These are phyloP conservation scores for Nyctereutes procyonoides DNA, from an alignment of 2,113 vertebrate genomes.

Conservation along the genomic window DNA sequence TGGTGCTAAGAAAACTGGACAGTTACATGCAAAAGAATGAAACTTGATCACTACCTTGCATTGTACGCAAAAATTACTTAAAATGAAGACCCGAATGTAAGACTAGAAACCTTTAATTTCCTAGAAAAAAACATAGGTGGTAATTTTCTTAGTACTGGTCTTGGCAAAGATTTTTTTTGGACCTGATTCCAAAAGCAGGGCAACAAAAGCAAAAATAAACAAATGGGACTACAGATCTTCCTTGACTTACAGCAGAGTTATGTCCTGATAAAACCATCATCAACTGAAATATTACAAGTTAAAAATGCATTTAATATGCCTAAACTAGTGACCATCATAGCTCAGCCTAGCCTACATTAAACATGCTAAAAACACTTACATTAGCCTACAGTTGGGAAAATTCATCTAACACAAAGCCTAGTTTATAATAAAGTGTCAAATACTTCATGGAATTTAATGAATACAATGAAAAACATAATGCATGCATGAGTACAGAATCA, in stretches of 20 bases:
- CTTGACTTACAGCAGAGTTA: not conserved
- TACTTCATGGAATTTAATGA: not conserved
- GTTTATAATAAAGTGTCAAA: not conserved
- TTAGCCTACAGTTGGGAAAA: not conserved
- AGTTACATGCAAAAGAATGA: not conserved
- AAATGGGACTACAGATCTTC: not conserved
- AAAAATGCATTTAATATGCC: not conserved
- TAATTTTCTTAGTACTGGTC: not conserved
- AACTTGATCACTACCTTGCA: not conserved
- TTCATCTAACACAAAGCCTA: not conserved
- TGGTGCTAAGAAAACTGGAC: not conserved
- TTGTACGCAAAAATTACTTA: not conserved
- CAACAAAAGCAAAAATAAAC: not conserved
- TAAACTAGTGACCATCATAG: not conserved
- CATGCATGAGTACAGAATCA: not conserved
- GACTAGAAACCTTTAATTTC: not conserved
- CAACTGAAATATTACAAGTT: not conserved
- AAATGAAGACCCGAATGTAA: not conserved
- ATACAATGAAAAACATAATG: not conserved
- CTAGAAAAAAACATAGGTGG: not conserved
- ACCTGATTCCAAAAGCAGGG: not conserved
- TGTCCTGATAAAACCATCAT: not conserved
- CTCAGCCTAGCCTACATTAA: not conserved
- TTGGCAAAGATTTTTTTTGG: not conserved
- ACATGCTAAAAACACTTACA: not conserved